Base-by-base conservation (phyloP, 2,888 invertebrate species). In the Caradrina clavipalpis region DNA sequence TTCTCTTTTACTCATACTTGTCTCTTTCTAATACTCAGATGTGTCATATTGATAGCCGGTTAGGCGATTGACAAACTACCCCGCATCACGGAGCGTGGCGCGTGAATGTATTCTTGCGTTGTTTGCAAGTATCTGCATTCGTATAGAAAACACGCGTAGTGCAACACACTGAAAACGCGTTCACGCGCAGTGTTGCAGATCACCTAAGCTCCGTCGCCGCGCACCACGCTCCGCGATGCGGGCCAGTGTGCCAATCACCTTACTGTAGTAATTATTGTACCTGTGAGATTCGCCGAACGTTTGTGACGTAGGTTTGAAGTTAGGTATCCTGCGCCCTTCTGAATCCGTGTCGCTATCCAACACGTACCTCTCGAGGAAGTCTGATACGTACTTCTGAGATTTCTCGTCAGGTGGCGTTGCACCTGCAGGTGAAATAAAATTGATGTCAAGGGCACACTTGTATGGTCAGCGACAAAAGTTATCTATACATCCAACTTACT, bases 281-380 rank as follows among this genome's bases (percentile, higher is more conserved):
- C 87, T 90, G 61, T 86, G 88, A 77, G 90, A 90, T 82, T 90
- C 88, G 5, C 91, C 90, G 22, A 69, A 71, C n/a, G 73, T 26
- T 22, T 75, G 73, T 17, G 83, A 80, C 73, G 96, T 90, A 53
- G 92, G 91, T 85, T 95, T 93, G 88, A 95, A 91, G 73, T 96
- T 89, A 1, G 96, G 96, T 72, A 96, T 91, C 85, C 94, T 92
- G 5, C 96, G 94, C 1, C 96, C 97, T 80, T 97, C 97, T 0
- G 96, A 96, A 75, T 97, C 97, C 0, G 97, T 97, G 84, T 97
- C 97, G 67, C 97, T 97, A 86, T 97, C 97, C 85, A 96, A 81
- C 19, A 97, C 97, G 87, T 97, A 97, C 68, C 96, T 96, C 78
- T 97, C 97, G 21, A 97, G 90, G 86, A 96, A 96, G 64, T 96